Base-by-base conservation (phyloP, 1,140 invertebrate species). In the Akabosia matsudoensis region DNA sequence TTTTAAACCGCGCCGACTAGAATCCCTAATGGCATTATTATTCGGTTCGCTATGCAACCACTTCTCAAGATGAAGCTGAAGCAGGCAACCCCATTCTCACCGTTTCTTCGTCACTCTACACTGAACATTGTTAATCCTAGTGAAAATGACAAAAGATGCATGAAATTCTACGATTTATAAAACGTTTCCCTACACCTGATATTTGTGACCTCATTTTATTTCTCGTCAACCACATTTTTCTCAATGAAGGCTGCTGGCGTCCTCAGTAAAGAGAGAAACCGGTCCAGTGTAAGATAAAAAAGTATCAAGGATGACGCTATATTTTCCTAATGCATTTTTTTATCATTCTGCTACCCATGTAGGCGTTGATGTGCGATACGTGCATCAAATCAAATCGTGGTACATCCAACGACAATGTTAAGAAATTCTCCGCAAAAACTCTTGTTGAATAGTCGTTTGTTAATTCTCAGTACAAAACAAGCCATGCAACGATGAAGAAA, bases 311-410 rank as follows among this genome's bases (percentile, higher is more conserved):
- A 61, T n/a, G 54, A 10, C 10, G 45, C 10, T 51, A 13, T n/a
- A 51, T 51, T 51, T 51, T 51, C 45, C n/a, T 51, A 51, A n/a
- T 13, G 45, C 45, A 13, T 51, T 51, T 51, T n/a, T 51, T 51
- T 51, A 10, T 51, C 10, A 51, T n/a, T n/a, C n/a, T n/a, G n/a
- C n/a, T n/a, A n/a, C n/a, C n/a, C n/a, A n/a, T n/a, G n/a, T n/a
- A n/a, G 37, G 37, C 37, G 37, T 18, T 30, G 31, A 67, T 67
- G 61, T 67, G 61, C 61, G 61, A 30, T 67, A 67, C 61, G 61
- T 67, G 61, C 61, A 67, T 67, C 61, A 67, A 67, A 67, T 67
- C 28, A 64, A n/a, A n/a, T n/a, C n/a, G n/a, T n/a, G n/a, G n/a
- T n/a, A n/a, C n/a, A n/a, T n/a, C n/a, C n/a, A n/a, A n/a, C n/a